Evolutionary conservation across 2,888 invertebrate species (phyloP), one percentile per base, ranked within the genome.

Genomic region (Galeruca laticollis): DNA sequence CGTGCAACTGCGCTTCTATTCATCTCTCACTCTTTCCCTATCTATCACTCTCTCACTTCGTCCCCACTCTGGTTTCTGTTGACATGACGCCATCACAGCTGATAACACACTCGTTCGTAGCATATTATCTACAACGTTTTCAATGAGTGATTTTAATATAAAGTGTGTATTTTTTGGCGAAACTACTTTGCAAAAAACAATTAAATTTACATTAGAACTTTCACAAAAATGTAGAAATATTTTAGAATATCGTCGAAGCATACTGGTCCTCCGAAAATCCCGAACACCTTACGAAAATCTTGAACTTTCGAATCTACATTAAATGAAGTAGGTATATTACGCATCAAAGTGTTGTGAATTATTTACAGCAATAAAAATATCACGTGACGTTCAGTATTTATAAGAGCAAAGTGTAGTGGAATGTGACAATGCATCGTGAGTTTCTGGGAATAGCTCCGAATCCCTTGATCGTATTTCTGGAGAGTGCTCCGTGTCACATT

Each of bases 281-380:
- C 61, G 61, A 31, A 37, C 40, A 61, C 26, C 31, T 31, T 61
- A 47, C 11, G 61, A 61, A 13, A 51, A 61, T 26, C 26, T 61
- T n/a, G 15, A 61, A 61, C 40, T 61, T 2, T 61, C 61, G 33
- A 61, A 61, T 31, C 49, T 18, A 49, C 26, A 47, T 51, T 43
- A 64, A 64, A 64, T 54, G 18, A 56, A 51, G n/a, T n/a, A n/a
- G n/a, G 52, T 33, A 18, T 64, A 64, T 64, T 37, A 64, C 43
- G 64, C 64, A 43, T 33, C n/a, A n/a, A n/a, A 59, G 40, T 64
- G 64, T 18, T 64, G 56, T 47, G 21, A 56, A 56, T 47, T 54
- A 51, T 62, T 49, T 13, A 62, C 62, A 47, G 52, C 62, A n/a
- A 35, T 62, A 13, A 51, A 62, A 62, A 62, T 62, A 62, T 52